Base-by-base conservation (phyloP, 2,797 vertebrate genomes). In the Tarsius wallacei region DNA sequence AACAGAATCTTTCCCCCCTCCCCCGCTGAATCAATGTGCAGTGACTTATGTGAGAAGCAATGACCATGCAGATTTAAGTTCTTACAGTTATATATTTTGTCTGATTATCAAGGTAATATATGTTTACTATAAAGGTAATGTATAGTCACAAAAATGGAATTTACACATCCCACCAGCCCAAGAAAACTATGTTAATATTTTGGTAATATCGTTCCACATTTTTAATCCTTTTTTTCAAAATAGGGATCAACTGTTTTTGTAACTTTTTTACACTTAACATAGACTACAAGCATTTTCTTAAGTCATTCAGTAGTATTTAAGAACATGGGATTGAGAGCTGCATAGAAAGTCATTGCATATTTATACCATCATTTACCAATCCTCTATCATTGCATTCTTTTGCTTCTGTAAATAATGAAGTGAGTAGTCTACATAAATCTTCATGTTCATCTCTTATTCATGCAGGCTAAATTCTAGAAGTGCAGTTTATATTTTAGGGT, bases 111-210 rank as follows among this genome's bases (percentile, higher is more conserved):
- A 15, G 9, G 26, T 53, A 53, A 86, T 42, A 10, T 7, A 5
- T 64, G 15, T 84, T 87, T 24, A 84, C 61, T 57, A n/a, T 42
- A 57, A 77, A 77, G 53, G 14, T 71, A 26, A 49, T 53, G 61
- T 31, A 15, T 73, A 42, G 57, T 77, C 87, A 91, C 77, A 85
- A 90, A 83, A 96, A 36, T n/a, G 9, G 9, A 68, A 81, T 81
- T 84, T 93, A 63, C 16, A 33, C 68, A 53, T 91, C 15, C 51
- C 28, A 88, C 13, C 10, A 78, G 51, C 53, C 61, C 88, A 73
- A 85, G 26, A 80, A 7, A 95, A 77, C 49, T 76, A 21, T 59
- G n/a, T 61, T 93, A 89, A 17, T 92, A 59, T 74, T 92, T 94
- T 73, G 81, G 9, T 66, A 91, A 26, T 90, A 57, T 78, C 59